Base-by-base conservation (phyloP, 37 sponge, comb jelly and placozoan genomes). In the Chondrilla cf. caribensis region DNA sequence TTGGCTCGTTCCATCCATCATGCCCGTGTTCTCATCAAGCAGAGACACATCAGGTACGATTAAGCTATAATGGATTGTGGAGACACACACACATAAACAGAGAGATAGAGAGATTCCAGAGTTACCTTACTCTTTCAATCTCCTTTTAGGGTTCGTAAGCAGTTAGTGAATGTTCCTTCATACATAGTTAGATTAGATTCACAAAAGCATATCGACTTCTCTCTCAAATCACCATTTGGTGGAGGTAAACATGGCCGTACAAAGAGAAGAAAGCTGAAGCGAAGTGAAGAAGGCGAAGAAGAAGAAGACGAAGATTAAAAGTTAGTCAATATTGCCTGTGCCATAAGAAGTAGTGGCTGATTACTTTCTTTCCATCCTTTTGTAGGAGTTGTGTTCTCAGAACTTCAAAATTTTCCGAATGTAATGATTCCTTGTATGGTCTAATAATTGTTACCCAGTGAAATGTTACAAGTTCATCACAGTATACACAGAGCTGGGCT, bases 181-280 rank as follows among this genome's bases (percentile, higher is more conserved):
- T 99, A 94, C 68, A 84, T 99, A 70, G 99, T 99, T 32, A 95
- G 99, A 24, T 70, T 99, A 84, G 99, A 99, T 79, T 94, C 97
- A 2, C 99, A 99, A 84, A 96, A 99, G 84, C 99, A 99, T 90
- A 99, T 99, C 58, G 99, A 99, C 70, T 94, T 96, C 85, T 87
- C 99, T 24, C 82, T 99, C 35, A 99, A 89, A 32, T 94, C 95
- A 57, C 97, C 99, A 6, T 92, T 93, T 80, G 99, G 99, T 33
- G 95, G 97, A 9, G 95, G 95, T 6, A 76, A 92, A 36, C 80
- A 85, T 28, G 99, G 99, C 4, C 93, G 99, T 26, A 95, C 94
- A 51, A 99, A 99, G 95, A 92, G 99, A 86, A 99, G 96, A 91
- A 99, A 96, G 60, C 37, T 79, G 70, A 88, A 88, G 79, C 94